These are phyloP conservation scores for Drosophila helvetica DNA, from an alignment of 2,888 invertebrate genomes.

Conservation along the genomic window DNA sequence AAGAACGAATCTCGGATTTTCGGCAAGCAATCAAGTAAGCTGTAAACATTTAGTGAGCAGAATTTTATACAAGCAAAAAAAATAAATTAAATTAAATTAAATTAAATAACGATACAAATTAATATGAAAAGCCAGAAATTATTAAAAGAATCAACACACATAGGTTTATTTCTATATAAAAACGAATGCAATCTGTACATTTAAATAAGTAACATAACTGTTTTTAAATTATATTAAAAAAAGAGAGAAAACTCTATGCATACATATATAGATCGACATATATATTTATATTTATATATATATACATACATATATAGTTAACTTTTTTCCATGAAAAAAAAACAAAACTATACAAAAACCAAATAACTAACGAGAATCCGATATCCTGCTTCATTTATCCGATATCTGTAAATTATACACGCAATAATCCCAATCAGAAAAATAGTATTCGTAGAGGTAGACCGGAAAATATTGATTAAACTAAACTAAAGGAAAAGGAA, in stretches of 20 bases:
- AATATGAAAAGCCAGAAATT: slow-evolving; percentile 22
- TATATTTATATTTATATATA: slow-evolving; percentile 27
- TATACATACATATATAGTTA: slow-evolving; percentile 50
- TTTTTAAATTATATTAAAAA: slow-evolving; percentile 35
- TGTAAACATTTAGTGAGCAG: slow-evolving; percentile 68
- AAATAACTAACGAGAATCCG: slow-evolving; percentile 14
- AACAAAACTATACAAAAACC: slow-evolving; percentile 7
- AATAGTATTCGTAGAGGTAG: slow-evolving; percentile 4
- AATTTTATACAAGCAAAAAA: slow-evolving; percentile 58
- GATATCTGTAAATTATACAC: slow-evolving; percentile 56
- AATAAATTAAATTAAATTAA: background rate
- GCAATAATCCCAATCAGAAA: slow-evolving; percentile 15
- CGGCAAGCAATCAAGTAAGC: slow-evolving; percentile 68
- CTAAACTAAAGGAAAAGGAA: background rate
- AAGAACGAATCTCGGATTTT: slow-evolving; percentile 39
- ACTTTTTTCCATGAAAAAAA: slow-evolving; percentile 76
- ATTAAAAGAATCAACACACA: slow-evolving; percentile 11
- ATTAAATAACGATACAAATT: slow-evolving; percentile 6
- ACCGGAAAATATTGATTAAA: background rate
- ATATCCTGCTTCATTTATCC: slow-evolving; percentile 28
- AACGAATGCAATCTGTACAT: slow-evolving; percentile 49
- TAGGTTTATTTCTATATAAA: slow-evolving; percentile 14
- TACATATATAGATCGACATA: slow-evolving; percentile 30
- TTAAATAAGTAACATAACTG: slow-evolving; percentile 14
- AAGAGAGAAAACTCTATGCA: slow-evolving; percentile 9